Percentiles rank a stretch among this genome's conserved stretches.
Evolutionary conservation across 2,888 invertebrate genomes (phyloP).

Genomic region (Busseola fusca): DNA sequence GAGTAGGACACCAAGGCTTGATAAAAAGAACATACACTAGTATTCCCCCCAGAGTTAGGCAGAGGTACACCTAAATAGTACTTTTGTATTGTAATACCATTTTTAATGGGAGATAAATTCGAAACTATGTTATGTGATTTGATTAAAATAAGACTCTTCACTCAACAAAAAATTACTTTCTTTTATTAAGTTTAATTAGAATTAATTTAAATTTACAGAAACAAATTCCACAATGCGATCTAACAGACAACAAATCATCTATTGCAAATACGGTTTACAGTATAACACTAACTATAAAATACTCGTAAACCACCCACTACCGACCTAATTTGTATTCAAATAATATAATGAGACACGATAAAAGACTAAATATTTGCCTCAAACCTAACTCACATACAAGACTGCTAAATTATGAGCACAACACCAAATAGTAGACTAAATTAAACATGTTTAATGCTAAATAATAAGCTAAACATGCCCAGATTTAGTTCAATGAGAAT

Average conservation of each 20-base stretch:
- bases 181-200: too few species aligned
- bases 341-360: neutral
- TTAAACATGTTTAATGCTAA: constrained; percentile 21
- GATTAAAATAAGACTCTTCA: too few species aligned
- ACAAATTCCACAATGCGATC: neutral
- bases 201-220: neutral
- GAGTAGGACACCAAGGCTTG: too few species aligned
- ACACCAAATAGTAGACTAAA: constrained; percentile 27
- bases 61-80: too few species aligned
- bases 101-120: too few species aligned
- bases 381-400: constrained; percentile 11
- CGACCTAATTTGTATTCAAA: constrained; percentile 20
- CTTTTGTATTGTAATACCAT: too few species aligned
- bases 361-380: constrained; percentile 13
- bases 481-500: constrained; percentile 32
- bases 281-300: constrained; percentile 24
- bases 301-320: constrained; percentile 31
- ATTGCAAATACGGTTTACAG: neutral
- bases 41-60: too few species aligned
- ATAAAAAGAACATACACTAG: too few species aligned
- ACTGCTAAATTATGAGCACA: constrained; percentile 7
- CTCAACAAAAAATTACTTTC: too few species aligned
- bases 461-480: constrained; percentile 8
- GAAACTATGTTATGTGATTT: too few species aligned
- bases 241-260: neutral